Evolutionary conservation across 2,888 invertebrate species (phyloP), one percentile per base, ranked within the genome.

Genomic region (Cynaeus angustus): DNA sequence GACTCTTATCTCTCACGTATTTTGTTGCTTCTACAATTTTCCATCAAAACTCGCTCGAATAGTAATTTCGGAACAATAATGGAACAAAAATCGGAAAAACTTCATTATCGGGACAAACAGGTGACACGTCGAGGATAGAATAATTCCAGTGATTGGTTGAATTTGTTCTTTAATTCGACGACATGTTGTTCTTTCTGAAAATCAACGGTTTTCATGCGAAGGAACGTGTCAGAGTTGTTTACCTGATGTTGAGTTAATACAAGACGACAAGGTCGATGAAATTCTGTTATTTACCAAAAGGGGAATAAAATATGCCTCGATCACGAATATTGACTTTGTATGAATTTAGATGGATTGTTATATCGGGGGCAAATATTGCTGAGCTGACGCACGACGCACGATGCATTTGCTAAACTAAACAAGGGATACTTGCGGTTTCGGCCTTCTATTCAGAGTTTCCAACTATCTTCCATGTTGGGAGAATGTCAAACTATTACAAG

Each of bases 1-100:
- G 46, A 46, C 56, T 12, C 43, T 43, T 56, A 59, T 30, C 50
- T 61, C 59, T 46, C 59, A 26, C 59, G 41, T 58, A 26, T 43
- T 41, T 48, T 59, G 46, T 37, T 59, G 21, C 1, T 21, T 30
- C 52, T 53, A 30, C 33, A 43, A 56, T 56, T 56, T 41, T 21
- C 65, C 21, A 65, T 28, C 30, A 52, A 13, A 33, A 33, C 10
- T 30, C 30, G 52, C 52, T 52, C 12, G 26, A 10, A n/a, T 50
- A 26, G 50, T 28, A 30, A 50, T 50, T 50, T n/a, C n/a, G n/a
- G n/a, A n/a, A n/a, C n/a, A n/a, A n/a, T n/a, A n/a, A n/a, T n/a
- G n/a, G n/a, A n/a, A n/a, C n/a, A n/a, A n/a, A n/a, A n/a, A n/a
- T n/a, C n/a, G n/a, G n/a, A n/a, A n/a, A n/a, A n/a, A n/a, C n/a